Evolutionary conservation across 2,113 vertebrate species (phyloP).

Genomic region (Amphilophus citrinellus): DNA sequence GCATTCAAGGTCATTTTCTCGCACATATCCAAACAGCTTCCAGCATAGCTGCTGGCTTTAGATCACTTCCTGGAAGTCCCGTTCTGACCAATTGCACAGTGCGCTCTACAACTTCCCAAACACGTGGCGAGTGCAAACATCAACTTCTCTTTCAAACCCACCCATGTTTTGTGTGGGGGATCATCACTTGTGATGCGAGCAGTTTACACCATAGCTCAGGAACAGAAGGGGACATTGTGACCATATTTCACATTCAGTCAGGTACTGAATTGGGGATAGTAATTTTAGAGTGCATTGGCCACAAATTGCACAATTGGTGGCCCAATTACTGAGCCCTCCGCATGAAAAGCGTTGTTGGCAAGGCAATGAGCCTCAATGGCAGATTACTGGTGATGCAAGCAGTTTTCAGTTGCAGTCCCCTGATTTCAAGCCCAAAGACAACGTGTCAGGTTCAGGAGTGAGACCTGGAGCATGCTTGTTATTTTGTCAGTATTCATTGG

Average conservation of each 20-base stretch:
- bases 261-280: not conserved
- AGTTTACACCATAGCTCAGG: not conserved
- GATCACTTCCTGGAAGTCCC: not conserved
- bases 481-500: not conserved
- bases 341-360: no score
- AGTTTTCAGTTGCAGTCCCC: not conserved
- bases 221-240: not conserved
- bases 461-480: accelerated
- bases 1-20: not conserved
- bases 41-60: not conserved
- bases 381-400: not conserved
- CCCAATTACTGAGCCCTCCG: not conserved
- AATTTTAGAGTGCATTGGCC: not conserved
- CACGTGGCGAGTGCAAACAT: not conserved
- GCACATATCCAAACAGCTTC: not conserved
- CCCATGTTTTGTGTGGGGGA: not conserved
- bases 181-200: not conserved
- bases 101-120: not conserved
- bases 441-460: accelerated
- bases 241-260: not conserved
- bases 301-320: not conserved
- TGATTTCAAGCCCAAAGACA: not conserved
- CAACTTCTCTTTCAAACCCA: not conserved
- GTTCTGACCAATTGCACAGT: not conserved
- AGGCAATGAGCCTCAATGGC: not conserved